Conservation (phyloP, 1,140 invertebrate species). For the Bombus sibiricus region DNA sequence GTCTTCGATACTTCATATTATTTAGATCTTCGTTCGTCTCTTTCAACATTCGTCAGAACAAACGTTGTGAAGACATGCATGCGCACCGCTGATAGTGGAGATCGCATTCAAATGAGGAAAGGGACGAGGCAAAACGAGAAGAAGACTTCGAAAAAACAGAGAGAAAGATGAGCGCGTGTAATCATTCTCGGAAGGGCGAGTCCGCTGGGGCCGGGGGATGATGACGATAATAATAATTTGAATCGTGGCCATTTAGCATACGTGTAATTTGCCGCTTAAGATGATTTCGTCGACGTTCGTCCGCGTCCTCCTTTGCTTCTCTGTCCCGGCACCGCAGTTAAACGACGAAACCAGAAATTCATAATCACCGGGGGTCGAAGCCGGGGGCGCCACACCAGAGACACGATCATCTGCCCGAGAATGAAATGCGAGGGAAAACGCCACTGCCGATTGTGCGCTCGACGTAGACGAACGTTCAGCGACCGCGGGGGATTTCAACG, state of each 20-base stretch:
- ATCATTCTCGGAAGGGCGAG: conserved; percentile 77
- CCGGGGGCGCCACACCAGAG: conserved; percentile 50
- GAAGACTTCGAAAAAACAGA: conserved; percentile 7
- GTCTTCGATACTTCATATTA: not conserved
- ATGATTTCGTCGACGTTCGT: conserved; percentile 66
- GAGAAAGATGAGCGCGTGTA: conserved; percentile 66
- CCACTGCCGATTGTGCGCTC: conserved; percentile 12
- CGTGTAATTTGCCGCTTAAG: conserved; percentile 77
- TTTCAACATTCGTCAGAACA: not conserved
- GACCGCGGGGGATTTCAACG: conserved; percentile 33
- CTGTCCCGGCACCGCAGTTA: not conserved
- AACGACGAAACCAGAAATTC: conserved; percentile 51
- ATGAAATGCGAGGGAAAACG: conserved; percentile 56
- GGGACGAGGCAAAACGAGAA: conserved; percentile 21
- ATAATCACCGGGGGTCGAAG: conserved; percentile 52
- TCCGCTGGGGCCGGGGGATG: conserved; percentile 58
- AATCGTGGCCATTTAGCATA: conserved; percentile 77
- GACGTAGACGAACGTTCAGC: not conserved
- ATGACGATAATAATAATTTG: conserved; percentile 80
- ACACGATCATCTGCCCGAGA: conserved; percentile 39
- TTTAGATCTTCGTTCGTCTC: not conserved
- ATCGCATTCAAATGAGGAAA: conserved; percentile 78
- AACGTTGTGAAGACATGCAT: not conserved
- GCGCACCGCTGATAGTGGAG: conserved; percentile 68
- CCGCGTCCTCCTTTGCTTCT: conserved; percentile 10